A percentile compares a stretch with the other conserved stretches of the same genome.
These are phyloP conservation scores for Apeltes quadracus DNA, from an alignment of 2,113 vertebrate genomes.

Conservation along the genomic window DNA sequence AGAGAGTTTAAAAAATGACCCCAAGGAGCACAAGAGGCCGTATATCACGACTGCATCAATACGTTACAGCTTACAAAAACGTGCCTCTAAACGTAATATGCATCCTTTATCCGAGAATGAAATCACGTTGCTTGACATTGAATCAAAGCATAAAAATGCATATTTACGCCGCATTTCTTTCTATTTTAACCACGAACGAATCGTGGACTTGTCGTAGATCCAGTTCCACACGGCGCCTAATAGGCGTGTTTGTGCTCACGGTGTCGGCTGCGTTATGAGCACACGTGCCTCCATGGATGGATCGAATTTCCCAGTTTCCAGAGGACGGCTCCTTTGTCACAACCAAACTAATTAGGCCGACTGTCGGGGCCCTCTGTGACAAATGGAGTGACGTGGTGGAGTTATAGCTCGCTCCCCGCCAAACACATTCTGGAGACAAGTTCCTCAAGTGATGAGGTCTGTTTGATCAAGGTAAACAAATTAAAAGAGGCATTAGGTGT, in stretches of 20 bases:
- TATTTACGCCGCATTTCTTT: background rate
- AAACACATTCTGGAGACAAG: slow-evolving; percentile 59
- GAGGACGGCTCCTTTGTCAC: slow-evolving; percentile 71
- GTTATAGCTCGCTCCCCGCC: slow-evolving; percentile 46
- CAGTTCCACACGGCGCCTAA: slow-evolving; percentile 2
- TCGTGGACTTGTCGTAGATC: background rate
- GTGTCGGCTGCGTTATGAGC: slow-evolving; percentile 50
- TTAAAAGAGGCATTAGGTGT: slow-evolving; percentile 48
- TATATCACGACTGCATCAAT: slow-evolving; percentile 12
- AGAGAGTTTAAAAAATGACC: background rate
- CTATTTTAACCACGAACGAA: slow-evolving; percentile 4
- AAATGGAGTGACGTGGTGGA: slow-evolving; percentile 63
- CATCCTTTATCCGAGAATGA: background rate
- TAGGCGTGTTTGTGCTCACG: slow-evolving; percentile 26
- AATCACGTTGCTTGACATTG: slow-evolving; percentile 10
- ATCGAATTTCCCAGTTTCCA: slow-evolving; percentile 58
- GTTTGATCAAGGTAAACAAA: slow-evolving; percentile 72
- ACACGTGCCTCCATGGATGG: slow-evolving; percentile 43
- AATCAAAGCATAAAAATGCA: slow-evolving; percentile 18
- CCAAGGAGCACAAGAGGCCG: background rate
- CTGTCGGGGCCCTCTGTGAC: slow-evolving; percentile 63
- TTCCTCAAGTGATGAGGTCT: slow-evolving; percentile 50
- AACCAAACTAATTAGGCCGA: slow-evolving; percentile 73
- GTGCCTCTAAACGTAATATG: too few relatives aligned
- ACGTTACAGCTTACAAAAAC: background rate